These are phyloP conservation scores for Microplitis demolitor DNA, from an alignment of 1,140 invertebrate species.

Conservation along the genomic window DNA sequence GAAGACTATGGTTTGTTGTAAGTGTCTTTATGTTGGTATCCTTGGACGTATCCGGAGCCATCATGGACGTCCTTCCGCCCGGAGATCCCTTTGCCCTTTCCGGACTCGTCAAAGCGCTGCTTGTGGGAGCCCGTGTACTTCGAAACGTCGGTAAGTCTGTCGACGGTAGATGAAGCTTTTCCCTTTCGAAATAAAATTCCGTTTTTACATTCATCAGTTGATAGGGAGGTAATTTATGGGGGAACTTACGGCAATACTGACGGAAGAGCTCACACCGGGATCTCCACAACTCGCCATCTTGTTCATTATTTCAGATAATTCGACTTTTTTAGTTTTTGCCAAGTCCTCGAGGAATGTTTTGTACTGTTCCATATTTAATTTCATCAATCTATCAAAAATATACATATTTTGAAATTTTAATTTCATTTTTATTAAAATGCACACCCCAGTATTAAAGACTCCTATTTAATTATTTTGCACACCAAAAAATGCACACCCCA, in stretches of 20 bases:
- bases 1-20: slow-evolving; percentile 60
- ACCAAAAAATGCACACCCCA: no score
- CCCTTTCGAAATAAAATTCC: slow-evolving; percentile 59
- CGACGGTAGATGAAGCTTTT: slow-evolving; percentile 75
- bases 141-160: slow-evolving; percentile 85
- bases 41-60: slow-evolving; percentile 84
- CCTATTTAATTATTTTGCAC: no score
- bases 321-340: slow-evolving; percentile 79
- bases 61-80: slow-evolving; percentile 82
- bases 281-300: slow-evolving; percentile 79
- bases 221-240: no score
- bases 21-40: slow-evolving; percentile 85
- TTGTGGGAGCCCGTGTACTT: slow-evolving; percentile 93
- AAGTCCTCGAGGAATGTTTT: slow-evolving; percentile 82
- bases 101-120: slow-evolving; percentile 82
- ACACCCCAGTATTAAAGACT: neutral
- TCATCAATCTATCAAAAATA: slow-evolving; percentile 61
- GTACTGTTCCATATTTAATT: slow-evolving; percentile 75
- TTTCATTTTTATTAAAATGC: neutral
- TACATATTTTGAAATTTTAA: neutral
- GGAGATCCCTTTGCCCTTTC: slow-evolving; percentile 87
- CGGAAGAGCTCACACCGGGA: slow-evolving; percentile 66
- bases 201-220: neutral
- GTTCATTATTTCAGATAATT: slow-evolving; percentile 74
- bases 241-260: slow-evolving; percentile 53